Evolutionary conservation across 2,888 invertebrate species (phyloP).

Genomic region (Pyralis farinalis): DNA sequence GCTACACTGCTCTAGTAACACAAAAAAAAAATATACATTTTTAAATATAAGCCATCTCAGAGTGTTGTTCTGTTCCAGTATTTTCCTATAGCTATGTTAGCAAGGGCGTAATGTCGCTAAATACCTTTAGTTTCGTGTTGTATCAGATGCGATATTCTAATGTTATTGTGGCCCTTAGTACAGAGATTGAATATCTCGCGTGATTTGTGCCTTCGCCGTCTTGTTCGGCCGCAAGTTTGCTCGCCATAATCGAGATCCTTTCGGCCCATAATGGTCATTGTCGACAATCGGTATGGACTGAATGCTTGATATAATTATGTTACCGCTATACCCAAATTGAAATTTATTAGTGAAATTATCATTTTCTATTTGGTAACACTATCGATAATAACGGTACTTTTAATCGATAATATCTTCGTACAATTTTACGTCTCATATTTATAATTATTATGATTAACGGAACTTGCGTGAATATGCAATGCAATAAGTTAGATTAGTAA

Average conservation of each 20-base stretch:
- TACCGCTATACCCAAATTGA: too few relatives aligned
- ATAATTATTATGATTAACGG: too few relatives aligned
- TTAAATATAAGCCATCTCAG: not conserved
- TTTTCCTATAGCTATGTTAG: constrained; percentile 14
- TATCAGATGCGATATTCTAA: constrained; percentile 69
- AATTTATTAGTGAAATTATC: too few relatives aligned
- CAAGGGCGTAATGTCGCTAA: constrained; percentile 56
- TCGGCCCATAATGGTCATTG: constrained; percentile 19
- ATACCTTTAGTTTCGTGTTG: constrained; percentile 49
- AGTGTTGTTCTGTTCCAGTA: constrained; percentile 27
- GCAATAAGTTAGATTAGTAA: too few relatives aligned
- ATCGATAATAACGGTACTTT: too few relatives aligned
- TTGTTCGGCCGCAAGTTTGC: constrained; percentile 36
- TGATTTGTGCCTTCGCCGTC: constrained; percentile 63
- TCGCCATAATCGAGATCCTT: constrained; percentile 13
- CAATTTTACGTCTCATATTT: too few relatives aligned
- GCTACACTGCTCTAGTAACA: too few relatives aligned
- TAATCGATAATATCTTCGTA: too few relatives aligned
- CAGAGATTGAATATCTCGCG: constrained; percentile 71
- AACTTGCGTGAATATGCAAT: too few relatives aligned
- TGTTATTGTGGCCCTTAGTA: constrained; percentile 54
- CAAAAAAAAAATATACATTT: not conserved
- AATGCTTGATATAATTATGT: constrained; percentile 2
- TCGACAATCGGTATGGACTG: constrained; percentile 4
- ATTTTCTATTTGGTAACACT: too few relatives aligned